These are phyloP conservation scores for Diploscapter pachys DNA, from an alignment of 1,140 invertebrate species.

Conservation along the genomic window DNA sequence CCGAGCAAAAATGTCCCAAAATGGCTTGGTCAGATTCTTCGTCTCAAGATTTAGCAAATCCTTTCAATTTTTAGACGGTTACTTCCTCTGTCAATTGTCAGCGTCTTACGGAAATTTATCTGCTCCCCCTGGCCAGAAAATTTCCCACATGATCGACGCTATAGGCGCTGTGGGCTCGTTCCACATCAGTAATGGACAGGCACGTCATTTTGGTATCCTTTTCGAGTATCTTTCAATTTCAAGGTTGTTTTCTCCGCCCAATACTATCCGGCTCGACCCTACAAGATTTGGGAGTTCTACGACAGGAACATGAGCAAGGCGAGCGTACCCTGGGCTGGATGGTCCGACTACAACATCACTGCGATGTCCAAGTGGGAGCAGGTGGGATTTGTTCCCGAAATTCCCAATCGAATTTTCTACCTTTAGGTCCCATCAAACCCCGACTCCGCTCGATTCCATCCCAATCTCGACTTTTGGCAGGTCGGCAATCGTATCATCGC, in stretches of 20 bases:
- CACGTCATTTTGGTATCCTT: constrained; percentile 14
- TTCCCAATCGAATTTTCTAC: neutral
- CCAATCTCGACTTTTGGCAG: constrained; percentile 58
- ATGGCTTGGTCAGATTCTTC: constrained; percentile 46
- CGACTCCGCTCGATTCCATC: constrained; percentile 55
- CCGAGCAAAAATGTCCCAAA: constrained; percentile 57
- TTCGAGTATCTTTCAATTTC: neutral
- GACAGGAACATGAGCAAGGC: constrained; percentile 56
- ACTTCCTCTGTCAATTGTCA: constrained; percentile 56
- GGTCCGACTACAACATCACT: constrained; percentile 58
- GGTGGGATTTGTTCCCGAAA: constrained; percentile 10
- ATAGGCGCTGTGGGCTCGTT: constrained; percentile 57
- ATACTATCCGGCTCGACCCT: constrained; percentile 56
- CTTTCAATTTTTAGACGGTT: constrained; percentile 49
- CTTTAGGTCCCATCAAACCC: constrained; percentile 43
- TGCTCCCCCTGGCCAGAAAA: constrained; percentile 48
- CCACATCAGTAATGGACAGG: constrained; percentile 55
- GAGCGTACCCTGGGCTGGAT: constrained; percentile 56
- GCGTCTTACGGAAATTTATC: constrained; percentile 51
- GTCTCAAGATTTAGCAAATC: neutral
- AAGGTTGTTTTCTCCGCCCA: constrained; percentile 55
- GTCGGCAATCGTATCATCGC: constrained; percentile 52
- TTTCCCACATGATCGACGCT: constrained; percentile 58
- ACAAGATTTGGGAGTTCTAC: constrained; percentile 59
- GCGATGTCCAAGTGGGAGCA: constrained; percentile 57